phyloP scores from a whole-genome alignment of 2,888 invertebrate genomes.

The Amiota minor region DNA sequence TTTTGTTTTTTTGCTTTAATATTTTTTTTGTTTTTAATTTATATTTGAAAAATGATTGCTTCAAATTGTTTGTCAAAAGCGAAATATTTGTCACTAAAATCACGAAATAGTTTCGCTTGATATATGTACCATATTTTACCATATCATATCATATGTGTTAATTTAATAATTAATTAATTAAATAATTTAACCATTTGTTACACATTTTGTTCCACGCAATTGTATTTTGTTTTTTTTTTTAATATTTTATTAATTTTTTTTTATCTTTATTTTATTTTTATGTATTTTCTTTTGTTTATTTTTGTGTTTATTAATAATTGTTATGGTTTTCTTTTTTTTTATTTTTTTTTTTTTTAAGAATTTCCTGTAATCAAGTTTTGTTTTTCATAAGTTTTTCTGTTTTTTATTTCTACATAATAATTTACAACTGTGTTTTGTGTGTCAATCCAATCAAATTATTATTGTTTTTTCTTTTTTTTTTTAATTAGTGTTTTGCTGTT shows the following conservation, averaged over 20 bases:
- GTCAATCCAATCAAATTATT: too few relatives aligned
- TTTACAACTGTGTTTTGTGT: background rate
- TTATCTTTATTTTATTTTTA: slow-evolving; percentile 29
- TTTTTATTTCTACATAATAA: slow-evolving; percentile 16
- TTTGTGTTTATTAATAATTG: slow-evolving; percentile 41
- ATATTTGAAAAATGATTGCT: slow-evolving; percentile 70
- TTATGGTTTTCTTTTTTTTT: slow-evolving; percentile 44
- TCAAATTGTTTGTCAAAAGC: slow-evolving; percentile 70
- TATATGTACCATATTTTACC: slow-evolving; percentile 43
- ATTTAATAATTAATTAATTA: slow-evolving; percentile 26
- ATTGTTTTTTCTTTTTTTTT: background rate
- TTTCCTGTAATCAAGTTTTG: slow-evolving; percentile 69
- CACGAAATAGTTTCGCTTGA: slow-evolving; percentile 70
- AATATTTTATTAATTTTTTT: slow-evolving; percentile 32
- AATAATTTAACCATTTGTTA: slow-evolving; percentile 49
- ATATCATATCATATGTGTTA: background rate
- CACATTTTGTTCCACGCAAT: slow-evolving; percentile 57
- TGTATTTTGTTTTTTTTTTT: slow-evolving; percentile 31
- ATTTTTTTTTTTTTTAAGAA: slow-evolving; percentile 56
- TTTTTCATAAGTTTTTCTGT: slow-evolving; percentile 58
- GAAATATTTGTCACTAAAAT: slow-evolving; percentile 71
- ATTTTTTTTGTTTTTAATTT: slow-evolving; percentile 48
- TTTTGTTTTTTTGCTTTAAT: slow-evolving; percentile 41
- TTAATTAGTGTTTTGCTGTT: background rate
- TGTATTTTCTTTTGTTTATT: slow-evolving; percentile 35